Evolutionary conservation across 2,113 vertebrate species (phyloP), one percentile per base, ranked within the genome.

Genomic region (Ammodytes dubius): DNA sequence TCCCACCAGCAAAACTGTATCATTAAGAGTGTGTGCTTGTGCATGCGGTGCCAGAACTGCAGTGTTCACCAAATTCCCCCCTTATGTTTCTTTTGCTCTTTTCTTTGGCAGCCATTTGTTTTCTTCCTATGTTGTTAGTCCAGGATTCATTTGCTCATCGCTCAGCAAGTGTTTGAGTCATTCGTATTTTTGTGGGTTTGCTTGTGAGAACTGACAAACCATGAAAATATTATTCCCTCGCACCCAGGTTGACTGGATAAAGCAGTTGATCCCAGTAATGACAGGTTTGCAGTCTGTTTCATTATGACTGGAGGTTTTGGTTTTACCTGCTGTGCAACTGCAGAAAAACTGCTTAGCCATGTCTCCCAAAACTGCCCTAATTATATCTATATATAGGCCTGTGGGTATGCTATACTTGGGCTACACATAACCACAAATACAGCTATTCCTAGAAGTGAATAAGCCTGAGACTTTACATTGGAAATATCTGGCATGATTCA

Each of bases 311-410:
- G 66, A 49, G 85, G 83, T 82, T 88, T 82, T 77, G 87, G 82
- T 79, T 66, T 40, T 45, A 83, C 17, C 58, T 83, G 64, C 80
- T 70, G 60, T 68, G 72, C 59, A 74, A 47, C 67, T 80, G 75
- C 35, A 77, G 70, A 77, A 82, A 86, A 76, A 82, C 69, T 84
- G 61, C 79, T 84, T 75, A 68, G 77, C 42, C 80, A 82, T 45
- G 56, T 78, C 79, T 87, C 80, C 72, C 77, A 67, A 47, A 67
- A 47, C 68, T 64, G 63, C 43, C 64, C n/a, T 82, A 87, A 89
- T 91, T 89, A 89, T 53, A 49, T 77, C 78, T 91, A 88, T 90
- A 83, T 85, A 82, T 85, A 87, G 83, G 54, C 68, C 60, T 77
- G 74, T 4, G 67, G 82, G 47, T 85, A 40, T 74, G 60, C 82